A percentile compares a stretch with the other conserved stretches of the same genome.
phyloP scores from a whole-genome alignment of 2,113 vertebrate genomes.

The Leiothrix lutea region DNA sequence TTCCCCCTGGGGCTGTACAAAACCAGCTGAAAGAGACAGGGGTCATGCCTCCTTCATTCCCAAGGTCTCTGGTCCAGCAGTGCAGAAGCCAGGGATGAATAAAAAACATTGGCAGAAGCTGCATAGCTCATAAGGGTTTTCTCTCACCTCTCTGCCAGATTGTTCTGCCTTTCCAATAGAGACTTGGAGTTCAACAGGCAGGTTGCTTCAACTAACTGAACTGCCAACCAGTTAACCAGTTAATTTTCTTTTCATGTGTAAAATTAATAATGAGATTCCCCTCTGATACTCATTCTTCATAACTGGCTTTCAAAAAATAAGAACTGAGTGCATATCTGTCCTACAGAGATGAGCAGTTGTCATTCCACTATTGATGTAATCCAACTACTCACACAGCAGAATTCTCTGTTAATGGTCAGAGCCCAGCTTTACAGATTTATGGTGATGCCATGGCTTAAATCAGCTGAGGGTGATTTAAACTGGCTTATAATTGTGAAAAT shows the following conservation, averaged over 20 bases:
- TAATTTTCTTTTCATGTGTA: not conserved
- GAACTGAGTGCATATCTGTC: not conserved
- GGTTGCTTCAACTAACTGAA: not conserved
- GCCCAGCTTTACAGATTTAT: not conserved
- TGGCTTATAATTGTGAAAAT: not conserved
- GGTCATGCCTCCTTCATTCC: not conserved
- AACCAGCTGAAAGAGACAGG: not conserved
- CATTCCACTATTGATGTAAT: not conserved
- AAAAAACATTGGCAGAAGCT: not conserved
- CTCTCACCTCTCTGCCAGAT: not conserved
- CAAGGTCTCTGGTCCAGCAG: not conserved
- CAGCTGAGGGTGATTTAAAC: not conserved
- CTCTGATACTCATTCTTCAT: not conserved
- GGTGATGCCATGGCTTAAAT: not conserved
- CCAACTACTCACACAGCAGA: not conserved
- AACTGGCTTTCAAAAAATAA: not conserved
- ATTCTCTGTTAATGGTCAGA: not conserved
- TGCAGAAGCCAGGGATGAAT: not conserved
- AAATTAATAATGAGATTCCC: not conserved
- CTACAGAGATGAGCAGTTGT: not conserved
- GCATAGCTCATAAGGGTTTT: accelerated
- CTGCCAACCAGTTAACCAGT: not conserved
- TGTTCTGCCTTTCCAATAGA: not conserved
- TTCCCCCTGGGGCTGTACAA: not conserved
- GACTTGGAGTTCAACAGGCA: not conserved